phyloP scores from a whole-genome alignment of 2,888 invertebrate genomes.

The Hemistola chrysoprasaria region DNA sequence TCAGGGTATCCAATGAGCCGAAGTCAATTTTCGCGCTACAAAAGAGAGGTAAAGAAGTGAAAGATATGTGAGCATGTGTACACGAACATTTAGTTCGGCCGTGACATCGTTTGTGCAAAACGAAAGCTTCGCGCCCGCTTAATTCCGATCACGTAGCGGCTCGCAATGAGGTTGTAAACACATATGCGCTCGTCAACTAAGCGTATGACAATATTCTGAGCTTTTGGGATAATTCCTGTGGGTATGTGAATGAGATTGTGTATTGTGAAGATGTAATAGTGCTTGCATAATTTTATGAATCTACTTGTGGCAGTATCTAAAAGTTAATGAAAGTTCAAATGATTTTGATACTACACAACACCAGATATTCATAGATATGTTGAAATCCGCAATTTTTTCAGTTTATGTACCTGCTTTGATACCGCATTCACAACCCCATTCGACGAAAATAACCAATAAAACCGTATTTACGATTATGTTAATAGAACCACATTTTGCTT shows the following conservation, averaged over 20 bases:
- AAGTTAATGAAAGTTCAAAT: too few species aligned
- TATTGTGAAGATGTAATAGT: neutral
- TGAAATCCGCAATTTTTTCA: too few species aligned
- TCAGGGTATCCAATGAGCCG: slow-evolving; percentile 8
- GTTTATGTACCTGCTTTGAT: too few species aligned
- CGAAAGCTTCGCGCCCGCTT: slow-evolving; percentile 41
- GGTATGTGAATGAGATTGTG: too few species aligned
- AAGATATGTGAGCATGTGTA: slow-evolving; percentile 35
- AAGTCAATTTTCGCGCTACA: slow-evolving; percentile 18
- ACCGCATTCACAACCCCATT: neutral
- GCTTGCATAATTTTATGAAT: too few species aligned
- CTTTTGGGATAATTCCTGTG: neutral
- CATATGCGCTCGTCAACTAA: slow-evolving; percentile 30
- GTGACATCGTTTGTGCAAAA: slow-evolving; percentile 52
- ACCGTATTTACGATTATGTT: slow-evolving; percentile 17
- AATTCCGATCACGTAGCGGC: slow-evolving; percentile 58
- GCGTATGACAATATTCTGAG: slow-evolving; percentile 36
- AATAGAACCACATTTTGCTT: slow-evolving; percentile 20
- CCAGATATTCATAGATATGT: too few species aligned
- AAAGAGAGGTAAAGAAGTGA: slow-evolving; percentile 22
- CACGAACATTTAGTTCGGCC: slow-evolving; percentile 46
- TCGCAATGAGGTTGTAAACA: slow-evolving; percentile 56
- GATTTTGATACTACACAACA: too few species aligned
- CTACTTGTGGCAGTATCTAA: too few species aligned
- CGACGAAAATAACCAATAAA: slow-evolving; percentile 10